Percentiles rank a stretch among this genome's conserved stretches.
phyloP scores from a whole-genome alignment of 2,113 vertebrate genomes.

The Aramus guarauna region DNA sequence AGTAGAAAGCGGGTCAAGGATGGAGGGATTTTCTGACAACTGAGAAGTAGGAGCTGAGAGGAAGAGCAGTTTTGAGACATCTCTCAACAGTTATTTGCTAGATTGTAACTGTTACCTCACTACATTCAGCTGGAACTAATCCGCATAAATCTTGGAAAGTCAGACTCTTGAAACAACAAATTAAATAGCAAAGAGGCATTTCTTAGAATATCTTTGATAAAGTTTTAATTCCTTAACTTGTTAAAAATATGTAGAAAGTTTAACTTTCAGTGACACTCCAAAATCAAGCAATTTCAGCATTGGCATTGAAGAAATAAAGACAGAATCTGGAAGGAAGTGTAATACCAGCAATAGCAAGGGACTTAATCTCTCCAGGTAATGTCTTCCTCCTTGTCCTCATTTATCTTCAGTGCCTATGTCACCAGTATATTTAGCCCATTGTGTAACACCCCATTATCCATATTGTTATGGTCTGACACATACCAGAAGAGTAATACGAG shows the following conservation, averaged over 20 bases:
- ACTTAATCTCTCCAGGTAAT: not conserved
- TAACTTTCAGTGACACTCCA: not conserved
- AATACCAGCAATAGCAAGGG: not conserved
- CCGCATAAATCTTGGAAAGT: not conserved
- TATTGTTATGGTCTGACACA: not conserved
- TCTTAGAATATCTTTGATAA: not conserved
- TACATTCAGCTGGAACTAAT: not conserved
- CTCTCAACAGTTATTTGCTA: not conserved
- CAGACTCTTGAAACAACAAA: not conserved
- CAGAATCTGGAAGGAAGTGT: not conserved
- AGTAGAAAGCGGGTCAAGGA: not conserved
- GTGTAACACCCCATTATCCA: not conserved
- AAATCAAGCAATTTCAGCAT: not conserved
- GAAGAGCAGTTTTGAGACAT: not conserved
- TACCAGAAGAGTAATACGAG: not conserved
- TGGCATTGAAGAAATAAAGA: not conserved
- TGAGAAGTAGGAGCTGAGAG: not conserved
- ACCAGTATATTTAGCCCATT: not conserved
- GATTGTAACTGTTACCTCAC: not conserved
- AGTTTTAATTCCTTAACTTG: not conserved
- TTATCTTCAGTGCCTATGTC: not conserved
- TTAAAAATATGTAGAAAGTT: not conserved
- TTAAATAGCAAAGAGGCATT: not conserved
- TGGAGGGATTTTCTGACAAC: not conserved
- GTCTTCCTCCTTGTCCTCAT: not conserved